phyloP scores from a whole-genome alignment of 2,797 vertebrate genomes.

The Buphagus erythrorhynchus region DNA sequence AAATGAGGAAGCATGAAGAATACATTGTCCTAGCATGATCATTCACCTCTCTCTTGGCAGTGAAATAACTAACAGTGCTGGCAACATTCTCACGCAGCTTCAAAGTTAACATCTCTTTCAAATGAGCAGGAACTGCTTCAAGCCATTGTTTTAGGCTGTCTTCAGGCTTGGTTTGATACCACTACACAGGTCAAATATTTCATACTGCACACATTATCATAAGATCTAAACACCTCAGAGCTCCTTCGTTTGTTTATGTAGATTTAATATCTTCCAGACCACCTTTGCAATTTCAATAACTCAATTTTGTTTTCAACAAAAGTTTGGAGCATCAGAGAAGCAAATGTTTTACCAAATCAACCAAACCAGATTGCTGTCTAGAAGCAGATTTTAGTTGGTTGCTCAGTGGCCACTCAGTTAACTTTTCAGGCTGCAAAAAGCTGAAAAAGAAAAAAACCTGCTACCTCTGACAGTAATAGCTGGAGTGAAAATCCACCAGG shows the following conservation, averaged over 20 bases:
- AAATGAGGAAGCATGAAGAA: slow-evolving; percentile 18
- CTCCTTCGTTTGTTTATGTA: slow-evolving; percentile 2
- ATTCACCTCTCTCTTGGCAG: slow-evolving; percentile 26
- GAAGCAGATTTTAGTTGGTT: neutral
- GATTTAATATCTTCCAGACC: slow-evolving; percentile 7
- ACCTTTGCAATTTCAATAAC: neutral
- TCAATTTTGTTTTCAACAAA: neutral
- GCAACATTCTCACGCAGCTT: neutral
- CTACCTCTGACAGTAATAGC: neutral
- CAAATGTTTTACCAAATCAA: neutral
- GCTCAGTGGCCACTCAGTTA: neutral
- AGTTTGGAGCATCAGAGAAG: neutral
- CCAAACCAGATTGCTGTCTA: neutral
- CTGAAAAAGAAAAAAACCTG: neutral
- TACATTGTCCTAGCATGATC: slow-evolving; percentile 17
- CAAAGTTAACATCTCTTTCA: slow-evolving; percentile 34
- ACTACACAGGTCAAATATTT: neutral
- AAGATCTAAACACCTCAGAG: slow-evolving; percentile 7
- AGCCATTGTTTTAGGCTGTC: slow-evolving; percentile 18
- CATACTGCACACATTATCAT: neutral
- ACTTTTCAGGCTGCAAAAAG: neutral
- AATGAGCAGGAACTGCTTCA: slow-evolving; percentile 33
- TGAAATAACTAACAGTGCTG: neutral
- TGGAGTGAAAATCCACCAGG: neutral
- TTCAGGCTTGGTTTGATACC: slow-evolving; percentile 23